Conservation (phyloP, 2,113 vertebrate genomes). For the Hassar affinis region DNA sequence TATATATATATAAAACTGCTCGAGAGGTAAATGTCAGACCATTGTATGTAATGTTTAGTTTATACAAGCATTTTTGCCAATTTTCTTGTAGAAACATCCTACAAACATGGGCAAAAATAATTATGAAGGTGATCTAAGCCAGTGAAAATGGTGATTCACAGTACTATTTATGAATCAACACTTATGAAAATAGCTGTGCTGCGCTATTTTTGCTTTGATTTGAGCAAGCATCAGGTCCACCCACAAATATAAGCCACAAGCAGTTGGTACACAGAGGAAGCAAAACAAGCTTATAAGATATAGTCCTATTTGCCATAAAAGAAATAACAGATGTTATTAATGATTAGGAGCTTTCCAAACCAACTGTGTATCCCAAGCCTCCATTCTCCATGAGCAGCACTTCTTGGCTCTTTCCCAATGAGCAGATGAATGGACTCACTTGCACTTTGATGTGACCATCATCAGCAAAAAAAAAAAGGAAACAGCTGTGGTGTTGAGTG, state of each 20-base stretch:
- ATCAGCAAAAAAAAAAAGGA: slow-evolving; percentile 13
- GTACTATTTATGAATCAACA: slow-evolving; percentile 9
- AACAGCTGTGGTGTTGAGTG: not conserved
- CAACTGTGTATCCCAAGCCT: slow-evolving; percentile 29
- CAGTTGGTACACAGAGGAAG: not conserved
- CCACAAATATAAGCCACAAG: not conserved
- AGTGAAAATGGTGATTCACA: not conserved
- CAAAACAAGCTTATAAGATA: not conserved
- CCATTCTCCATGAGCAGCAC: slow-evolving; percentile 78
- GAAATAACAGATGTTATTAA: slow-evolving; percentile 58
- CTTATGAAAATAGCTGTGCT: not conserved
- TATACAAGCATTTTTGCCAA: not conserved
- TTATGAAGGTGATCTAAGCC: not conserved
- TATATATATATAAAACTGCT: too few species aligned
- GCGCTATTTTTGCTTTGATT: slow-evolving; percentile 1
- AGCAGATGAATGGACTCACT: not conserved
- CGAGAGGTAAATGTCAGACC: not conserved
- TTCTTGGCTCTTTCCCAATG: slow-evolving; percentile 46
- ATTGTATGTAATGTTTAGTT: not conserved
- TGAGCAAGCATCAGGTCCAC: not conserved
- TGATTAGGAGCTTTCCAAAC: not conserved
- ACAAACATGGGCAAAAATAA: not conserved
- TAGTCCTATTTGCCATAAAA: not conserved
- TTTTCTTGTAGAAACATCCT: not conserved
- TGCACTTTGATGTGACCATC: not conserved